These are phyloP conservation scores for Mirounga angustirostris DNA, from an alignment of 2,113 vertebrate species.

Conservation along the genomic window DNA sequence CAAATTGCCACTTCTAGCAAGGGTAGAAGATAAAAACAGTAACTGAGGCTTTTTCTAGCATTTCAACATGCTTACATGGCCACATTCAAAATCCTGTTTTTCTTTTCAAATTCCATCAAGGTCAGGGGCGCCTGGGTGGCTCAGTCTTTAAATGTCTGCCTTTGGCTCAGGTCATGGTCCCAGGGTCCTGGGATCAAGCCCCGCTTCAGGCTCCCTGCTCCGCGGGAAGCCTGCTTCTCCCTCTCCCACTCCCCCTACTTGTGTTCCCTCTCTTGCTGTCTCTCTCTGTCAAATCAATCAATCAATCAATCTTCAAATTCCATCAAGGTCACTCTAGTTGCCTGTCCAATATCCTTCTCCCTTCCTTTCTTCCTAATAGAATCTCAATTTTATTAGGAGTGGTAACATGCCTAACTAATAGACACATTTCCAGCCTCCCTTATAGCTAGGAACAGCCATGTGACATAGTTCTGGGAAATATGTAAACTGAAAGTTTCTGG, in stretches of 20 bases:
- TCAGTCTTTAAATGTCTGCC: no score
- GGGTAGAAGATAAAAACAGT: neutral
- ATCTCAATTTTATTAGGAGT: conserved; percentile 14
- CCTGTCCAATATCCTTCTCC: neutral
- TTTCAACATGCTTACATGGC: neutral
- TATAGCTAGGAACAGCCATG: neutral
- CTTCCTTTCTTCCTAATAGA: neutral
- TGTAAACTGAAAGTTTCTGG: neutral
- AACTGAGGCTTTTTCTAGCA: neutral
- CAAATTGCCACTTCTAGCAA: neutral
- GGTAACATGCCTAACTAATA: neutral
- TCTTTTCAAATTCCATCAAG: neutral
- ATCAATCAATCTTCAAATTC: neutral
- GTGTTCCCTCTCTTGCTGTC: no score
- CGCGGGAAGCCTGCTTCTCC: no score
- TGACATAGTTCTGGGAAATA: neutral
- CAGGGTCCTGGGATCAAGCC: no score
- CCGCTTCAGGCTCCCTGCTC: no score
- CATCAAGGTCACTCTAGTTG: neutral
- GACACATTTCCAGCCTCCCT: neutral
- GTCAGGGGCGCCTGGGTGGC: no score
- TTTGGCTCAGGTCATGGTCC: no score
- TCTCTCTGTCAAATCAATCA: no score
- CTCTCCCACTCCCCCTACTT: no score
- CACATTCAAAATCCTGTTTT: neutral